Conservation (phyloP, 2,113 vertebrate genomes). For the Ochotona curzoniae region DNA sequence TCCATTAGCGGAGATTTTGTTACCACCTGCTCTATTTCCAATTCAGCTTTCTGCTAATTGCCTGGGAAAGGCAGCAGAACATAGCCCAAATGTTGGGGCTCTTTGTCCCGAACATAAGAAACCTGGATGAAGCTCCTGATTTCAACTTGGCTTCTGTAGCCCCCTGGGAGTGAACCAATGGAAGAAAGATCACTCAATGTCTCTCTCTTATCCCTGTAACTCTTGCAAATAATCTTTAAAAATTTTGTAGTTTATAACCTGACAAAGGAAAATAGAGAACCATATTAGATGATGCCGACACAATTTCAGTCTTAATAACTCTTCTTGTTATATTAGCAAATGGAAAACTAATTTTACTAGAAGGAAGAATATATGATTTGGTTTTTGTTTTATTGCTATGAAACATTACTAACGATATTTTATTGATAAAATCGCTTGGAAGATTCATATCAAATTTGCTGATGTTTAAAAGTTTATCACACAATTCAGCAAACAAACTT, state of each 20-base stretch:
- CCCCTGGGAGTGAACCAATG: too few species aligned
- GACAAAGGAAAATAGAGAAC: neutral
- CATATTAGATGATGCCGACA: neutral
- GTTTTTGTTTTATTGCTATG: neutral
- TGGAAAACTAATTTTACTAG: slow-evolving; percentile 45
- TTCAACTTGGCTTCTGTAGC: too few species aligned
- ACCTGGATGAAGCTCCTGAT: too few species aligned
- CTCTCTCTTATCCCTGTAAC: too few species aligned
- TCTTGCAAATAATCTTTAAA: too few species aligned
- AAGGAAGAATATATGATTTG: slow-evolving; percentile 32
- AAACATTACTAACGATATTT: slow-evolving; percentile 16
- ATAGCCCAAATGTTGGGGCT: too few species aligned
- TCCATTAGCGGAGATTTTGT: too few species aligned
- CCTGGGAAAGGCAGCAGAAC: too few species aligned
- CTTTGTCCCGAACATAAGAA: too few species aligned
- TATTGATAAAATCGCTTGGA: slow-evolving; percentile 12
- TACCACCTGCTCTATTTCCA: too few species aligned
- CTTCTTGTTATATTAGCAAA: slow-evolving; percentile 40
- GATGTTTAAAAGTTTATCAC: slow-evolving; percentile 20
- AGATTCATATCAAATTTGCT: neutral
- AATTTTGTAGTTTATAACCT: neutral
- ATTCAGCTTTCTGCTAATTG: too few species aligned
- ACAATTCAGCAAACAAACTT: slow-evolving; percentile 34
- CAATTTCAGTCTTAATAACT: slow-evolving; percentile 45
- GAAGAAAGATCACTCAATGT: too few species aligned